phyloP scores from a whole-genome alignment of 1,140 invertebrate species.

The Pentalonia nigronervosa region DNA sequence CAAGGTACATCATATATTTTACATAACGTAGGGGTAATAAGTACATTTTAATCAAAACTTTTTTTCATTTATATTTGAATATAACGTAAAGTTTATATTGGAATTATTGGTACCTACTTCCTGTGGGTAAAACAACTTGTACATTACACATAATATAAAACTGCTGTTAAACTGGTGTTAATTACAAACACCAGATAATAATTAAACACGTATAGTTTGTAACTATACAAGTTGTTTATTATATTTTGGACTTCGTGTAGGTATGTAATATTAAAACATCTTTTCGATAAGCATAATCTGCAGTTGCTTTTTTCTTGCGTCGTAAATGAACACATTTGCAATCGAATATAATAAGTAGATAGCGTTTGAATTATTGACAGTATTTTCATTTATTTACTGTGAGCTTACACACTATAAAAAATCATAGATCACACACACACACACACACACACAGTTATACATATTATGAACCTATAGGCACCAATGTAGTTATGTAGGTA shows the following conservation, averaged over 20 bases:
- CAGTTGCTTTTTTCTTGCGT: neutral
- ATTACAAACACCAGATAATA: neutral
- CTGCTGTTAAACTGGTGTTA: neutral
- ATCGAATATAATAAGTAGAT: neutral
- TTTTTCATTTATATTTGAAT: neutral
- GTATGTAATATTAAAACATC: neutral
- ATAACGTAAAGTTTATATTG: neutral
- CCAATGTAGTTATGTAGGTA: neutral
- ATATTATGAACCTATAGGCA: neutral
- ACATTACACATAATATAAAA: neutral
- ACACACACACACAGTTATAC: neutral
- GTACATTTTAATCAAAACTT: neutral
- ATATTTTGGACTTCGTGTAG: neutral
- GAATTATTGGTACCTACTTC: neutral
- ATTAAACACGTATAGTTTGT: neutral
- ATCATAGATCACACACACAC: neutral
- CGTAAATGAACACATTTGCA: neutral
- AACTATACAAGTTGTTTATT: neutral
- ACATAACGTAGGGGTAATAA: neutral
- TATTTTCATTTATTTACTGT: neutral
- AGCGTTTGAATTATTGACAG: neutral
- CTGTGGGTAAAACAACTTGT: neutral
- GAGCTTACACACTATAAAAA: neutral
- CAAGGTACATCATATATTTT: neutral
- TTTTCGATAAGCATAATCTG: neutral